A percentile compares a stretch with the other conserved stretches of the same genome.
Conservation (phyloP, 2,797 vertebrate species). For the Tauraco hartlaubi region DNA sequence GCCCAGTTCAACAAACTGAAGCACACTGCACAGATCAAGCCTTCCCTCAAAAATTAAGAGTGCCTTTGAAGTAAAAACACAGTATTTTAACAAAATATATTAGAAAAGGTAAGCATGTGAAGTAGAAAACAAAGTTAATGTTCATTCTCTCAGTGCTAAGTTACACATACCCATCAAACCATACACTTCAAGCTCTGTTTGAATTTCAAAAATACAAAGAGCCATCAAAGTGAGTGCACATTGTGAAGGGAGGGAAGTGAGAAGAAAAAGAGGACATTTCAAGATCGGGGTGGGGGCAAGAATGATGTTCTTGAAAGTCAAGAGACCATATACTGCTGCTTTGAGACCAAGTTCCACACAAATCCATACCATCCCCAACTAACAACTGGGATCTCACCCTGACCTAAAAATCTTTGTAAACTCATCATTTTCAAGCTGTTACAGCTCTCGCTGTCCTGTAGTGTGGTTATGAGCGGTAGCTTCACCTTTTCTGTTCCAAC, state of each 20-base stretch:
- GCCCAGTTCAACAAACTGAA: slow-evolving; percentile 33
- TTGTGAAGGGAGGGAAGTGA: not conserved
- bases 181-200: not conserved
- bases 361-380: not conserved
- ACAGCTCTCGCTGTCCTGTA: not conserved
- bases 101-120: not conserved
- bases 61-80: not conserved
- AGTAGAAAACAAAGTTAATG: not conserved
- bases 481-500: not conserved
- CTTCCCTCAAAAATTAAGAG: slow-evolving; percentile 11
- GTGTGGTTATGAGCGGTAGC: not conserved
- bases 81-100: slow-evolving; percentile 20
- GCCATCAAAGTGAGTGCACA: not conserved
- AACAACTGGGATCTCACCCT: not conserved
- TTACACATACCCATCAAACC: not conserved
- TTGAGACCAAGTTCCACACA: not conserved
- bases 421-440: not conserved
- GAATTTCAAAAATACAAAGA: not conserved
- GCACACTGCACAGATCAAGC: not conserved
- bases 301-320: not conserved
- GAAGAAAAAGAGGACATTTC: not conserved
- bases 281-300: not conserved
- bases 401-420: not conserved
- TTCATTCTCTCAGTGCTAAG: slow-evolving; percentile 1
- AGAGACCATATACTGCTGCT: not conserved